phyloP scores from a whole-genome alignment of 2,797 vertebrate genomes.

The Podarcis siculus region DNA sequence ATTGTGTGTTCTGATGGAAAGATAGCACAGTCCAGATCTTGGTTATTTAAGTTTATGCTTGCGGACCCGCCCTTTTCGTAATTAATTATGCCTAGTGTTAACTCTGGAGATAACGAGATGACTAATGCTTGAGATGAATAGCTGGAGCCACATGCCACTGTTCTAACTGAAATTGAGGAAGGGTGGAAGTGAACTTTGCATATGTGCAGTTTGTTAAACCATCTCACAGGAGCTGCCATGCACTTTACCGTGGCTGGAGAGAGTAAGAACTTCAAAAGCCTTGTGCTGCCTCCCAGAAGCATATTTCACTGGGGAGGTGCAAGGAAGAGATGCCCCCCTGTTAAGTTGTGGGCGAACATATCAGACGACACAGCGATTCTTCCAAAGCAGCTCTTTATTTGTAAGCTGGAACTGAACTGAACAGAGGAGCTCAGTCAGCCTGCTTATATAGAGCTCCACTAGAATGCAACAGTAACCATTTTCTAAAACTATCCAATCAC shows the following conservation, averaged over 20 bases:
- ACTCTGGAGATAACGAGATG: not conserved
- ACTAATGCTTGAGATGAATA: not conserved
- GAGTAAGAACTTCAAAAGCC: constrained; percentile 26
- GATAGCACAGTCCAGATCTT: constrained; percentile 45
- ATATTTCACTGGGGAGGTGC: not conserved
- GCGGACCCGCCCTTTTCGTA: constrained; percentile 24
- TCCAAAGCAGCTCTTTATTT: too few relatives aligned
- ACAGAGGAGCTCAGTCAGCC: too few relatives aligned
- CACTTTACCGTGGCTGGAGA: constrained; percentile 49
- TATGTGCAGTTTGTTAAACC: constrained; percentile 14
- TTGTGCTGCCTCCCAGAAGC: not conserved
- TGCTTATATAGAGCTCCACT: too few relatives aligned
- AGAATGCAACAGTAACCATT: too few relatives aligned
- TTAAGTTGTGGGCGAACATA: too few relatives aligned
- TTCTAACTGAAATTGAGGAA: constrained; percentile 6
- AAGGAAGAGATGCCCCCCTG: not conserved
- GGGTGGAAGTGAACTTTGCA: not conserved
- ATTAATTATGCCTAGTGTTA: not conserved
- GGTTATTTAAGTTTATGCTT: constrained; percentile 40
- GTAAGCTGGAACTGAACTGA: too few relatives aligned
- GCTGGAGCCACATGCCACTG: not conserved
- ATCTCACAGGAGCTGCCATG: not conserved
- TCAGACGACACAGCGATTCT: too few relatives aligned
- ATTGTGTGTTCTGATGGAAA: constrained; percentile 55
- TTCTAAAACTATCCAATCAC: too few relatives aligned